Conservation (phyloP, 1,140 invertebrate species). For the Lasaia peninsularis region DNA sequence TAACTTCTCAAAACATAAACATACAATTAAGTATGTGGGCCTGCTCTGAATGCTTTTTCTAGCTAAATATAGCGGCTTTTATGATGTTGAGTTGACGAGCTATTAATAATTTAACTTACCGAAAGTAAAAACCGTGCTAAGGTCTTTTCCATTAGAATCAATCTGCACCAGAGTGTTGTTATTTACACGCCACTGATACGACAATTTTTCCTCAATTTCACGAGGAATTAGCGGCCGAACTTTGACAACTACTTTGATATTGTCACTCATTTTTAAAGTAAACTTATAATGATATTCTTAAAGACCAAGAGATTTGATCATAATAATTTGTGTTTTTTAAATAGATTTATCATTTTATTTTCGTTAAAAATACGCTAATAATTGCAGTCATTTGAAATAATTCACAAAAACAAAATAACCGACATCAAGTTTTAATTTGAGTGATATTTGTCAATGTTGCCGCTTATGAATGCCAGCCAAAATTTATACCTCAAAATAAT, state of each 20-base stretch:
- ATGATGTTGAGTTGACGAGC: neutral
- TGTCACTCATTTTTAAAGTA: conserved; percentile 72
- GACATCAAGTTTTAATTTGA: conserved; percentile 8
- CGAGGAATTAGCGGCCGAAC: conserved; percentile 83
- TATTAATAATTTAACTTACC: conserved; percentile 46
- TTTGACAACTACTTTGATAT: conserved; percentile 86
- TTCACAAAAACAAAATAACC: conserved; percentile 22
- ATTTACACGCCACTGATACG: conserved; percentile 80
- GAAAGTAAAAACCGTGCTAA: conserved; percentile 58
- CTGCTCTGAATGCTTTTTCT: too few species aligned
- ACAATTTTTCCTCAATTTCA: conserved; percentile 79
- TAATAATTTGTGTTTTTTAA: neutral
- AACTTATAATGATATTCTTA: conserved; percentile 2
- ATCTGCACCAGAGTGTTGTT: conserved; percentile 79
- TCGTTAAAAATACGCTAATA: neutral
- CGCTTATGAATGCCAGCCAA: too few species aligned
- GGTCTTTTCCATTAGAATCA: conserved; percentile 72
- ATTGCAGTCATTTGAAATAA: neutral
- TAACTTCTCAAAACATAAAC: too few species aligned
- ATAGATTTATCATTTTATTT: neutral
- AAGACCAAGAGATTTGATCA: neutral
- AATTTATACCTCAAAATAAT: neutral
- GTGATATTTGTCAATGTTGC: neutral
- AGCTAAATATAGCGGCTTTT: neutral
- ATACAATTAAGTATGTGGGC: too few species aligned